phyloP scores from a whole-genome alignment of 1,140 invertebrate genomes.

The Lordiphosa stackelbergi region DNA sequence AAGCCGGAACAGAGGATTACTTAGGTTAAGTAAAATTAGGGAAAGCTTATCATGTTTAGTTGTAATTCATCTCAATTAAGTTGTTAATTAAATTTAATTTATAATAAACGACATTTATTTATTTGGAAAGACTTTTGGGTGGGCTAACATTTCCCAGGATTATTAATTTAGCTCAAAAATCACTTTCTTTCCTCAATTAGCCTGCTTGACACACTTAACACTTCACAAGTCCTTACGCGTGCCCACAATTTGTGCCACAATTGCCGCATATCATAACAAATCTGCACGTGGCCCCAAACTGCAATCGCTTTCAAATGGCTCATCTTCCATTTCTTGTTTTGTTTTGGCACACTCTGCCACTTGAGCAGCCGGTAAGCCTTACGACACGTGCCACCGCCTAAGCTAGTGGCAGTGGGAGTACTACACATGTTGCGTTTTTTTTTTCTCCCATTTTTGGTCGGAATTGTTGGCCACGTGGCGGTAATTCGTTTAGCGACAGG shows the following conservation, averaged over 20 bases:
- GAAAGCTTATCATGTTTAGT: not conserved
- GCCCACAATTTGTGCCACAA: constrained; percentile 36
- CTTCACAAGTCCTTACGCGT: constrained; percentile 23
- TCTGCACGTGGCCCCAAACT: constrained; percentile 33
- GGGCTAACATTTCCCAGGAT: too few species aligned
- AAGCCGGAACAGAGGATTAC: not conserved
- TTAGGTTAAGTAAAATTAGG: not conserved
- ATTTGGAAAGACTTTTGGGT: too few species aligned
- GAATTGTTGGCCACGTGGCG: constrained; percentile 55
- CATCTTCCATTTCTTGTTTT: not conserved
- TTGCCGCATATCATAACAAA: constrained; percentile 60
- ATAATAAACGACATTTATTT: too few species aligned
- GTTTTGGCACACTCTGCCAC: constrained; percentile 21
- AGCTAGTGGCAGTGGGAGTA: constrained; percentile 7
- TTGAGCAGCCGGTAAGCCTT: constrained; percentile 50
- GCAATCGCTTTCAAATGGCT: constrained; percentile 13
- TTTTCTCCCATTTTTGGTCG: not conserved
- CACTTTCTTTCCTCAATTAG: constrained; percentile 34
- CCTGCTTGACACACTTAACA: constrained; percentile 23
- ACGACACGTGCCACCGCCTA: constrained; percentile 25
- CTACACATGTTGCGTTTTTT: constrained; percentile 61
- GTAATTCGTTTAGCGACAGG: constrained; percentile 65
- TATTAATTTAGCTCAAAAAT: constrained; percentile 1
- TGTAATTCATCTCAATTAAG: too few species aligned
- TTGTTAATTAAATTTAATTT: too few species aligned